Evolutionary conservation across 2,888 invertebrate genomes (phyloP), one percentile per base, ranked within the genome.

Genomic region (Neoscelio sp.): DNA sequence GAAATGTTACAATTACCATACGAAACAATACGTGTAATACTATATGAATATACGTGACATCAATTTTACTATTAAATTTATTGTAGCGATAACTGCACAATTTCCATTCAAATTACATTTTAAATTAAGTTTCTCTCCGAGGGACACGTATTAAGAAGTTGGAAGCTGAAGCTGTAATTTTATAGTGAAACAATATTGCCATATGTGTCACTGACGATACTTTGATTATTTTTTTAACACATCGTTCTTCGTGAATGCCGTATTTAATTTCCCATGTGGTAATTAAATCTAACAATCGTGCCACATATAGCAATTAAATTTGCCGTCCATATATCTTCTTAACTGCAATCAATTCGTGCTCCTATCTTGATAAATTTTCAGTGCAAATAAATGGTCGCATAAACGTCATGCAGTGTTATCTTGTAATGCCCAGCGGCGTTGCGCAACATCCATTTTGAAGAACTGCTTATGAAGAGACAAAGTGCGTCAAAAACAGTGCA

Each of bases 1-100:
- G n/a, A n/a, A n/a, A n/a, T n/a, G 26, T 40, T 56, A 12, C 7
- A 28, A 13, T 54, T 33, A n/a, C n/a, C n/a, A n/a, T n/a, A n/a
- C n/a, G n/a, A 33, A 33, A 18, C 30, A 13, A 10, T 33, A 6
- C 44, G 8, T 4, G 30, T 8, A 7, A 50, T 18, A 33, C 13
- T 35, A n/a, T 3, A 56, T 56, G 26, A 56, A 56, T 54, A 56
- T 28, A 40, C 40, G 15, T 40, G 15, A 20, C 23, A 8, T 56
- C 26, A 56, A 56, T 56, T 40, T 40, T 15, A 26, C 40, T 54
- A 38, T 54, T 17, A 54, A 30, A 23, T 54, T 54, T 54, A n/a
- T n/a, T n/a, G n/a, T n/a, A n/a, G n/a, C n/a, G n/a, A n/a, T n/a
- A n/a, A n/a, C n/a, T n/a, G n/a, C n/a, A n/a, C n/a, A n/a, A n/a